Evolutionary conservation across 2,113 vertebrate genomes (phyloP).

Genomic region (Candoia aspera): DNA sequence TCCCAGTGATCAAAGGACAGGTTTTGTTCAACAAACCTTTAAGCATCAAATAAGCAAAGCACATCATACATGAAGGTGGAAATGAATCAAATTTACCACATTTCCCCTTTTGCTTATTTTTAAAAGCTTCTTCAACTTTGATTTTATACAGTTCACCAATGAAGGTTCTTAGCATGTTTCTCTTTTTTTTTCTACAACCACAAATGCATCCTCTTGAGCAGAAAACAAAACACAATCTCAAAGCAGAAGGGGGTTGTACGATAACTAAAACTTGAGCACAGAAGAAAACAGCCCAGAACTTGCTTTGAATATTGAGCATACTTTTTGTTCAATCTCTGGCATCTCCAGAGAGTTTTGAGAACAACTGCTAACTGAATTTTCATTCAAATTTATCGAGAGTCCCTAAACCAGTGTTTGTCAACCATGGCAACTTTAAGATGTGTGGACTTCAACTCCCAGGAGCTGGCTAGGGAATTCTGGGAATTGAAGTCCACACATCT

Average conservation of each 20-base stretch:
- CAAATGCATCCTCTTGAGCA: constrained; percentile 62
- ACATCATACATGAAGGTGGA: background rate
- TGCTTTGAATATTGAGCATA: background rate
- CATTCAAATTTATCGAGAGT: background rate
- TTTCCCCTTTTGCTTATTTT: background rate
- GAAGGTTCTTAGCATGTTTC: constrained; percentile 53
- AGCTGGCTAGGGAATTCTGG: too few species aligned
- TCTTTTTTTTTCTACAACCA: constrained; percentile 56
- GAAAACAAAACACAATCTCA: constrained; percentile 65
- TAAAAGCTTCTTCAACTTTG: constrained; percentile 46
- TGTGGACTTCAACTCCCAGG: too few species aligned
- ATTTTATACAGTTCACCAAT: constrained; percentile 43
- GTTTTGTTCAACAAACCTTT: background rate
- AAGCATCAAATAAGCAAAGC: background rate
- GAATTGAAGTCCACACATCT: too few species aligned
- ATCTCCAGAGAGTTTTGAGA: background rate
- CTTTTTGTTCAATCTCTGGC: background rate
- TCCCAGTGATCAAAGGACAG: background rate
- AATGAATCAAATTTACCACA: constrained; percentile 21
- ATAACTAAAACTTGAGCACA: background rate
- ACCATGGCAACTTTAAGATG: too few species aligned
- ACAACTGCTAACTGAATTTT: background rate
- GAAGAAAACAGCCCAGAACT: constrained; percentile 45
- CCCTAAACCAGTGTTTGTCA: background rate
- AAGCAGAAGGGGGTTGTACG: constrained; percentile 58